Percentiles rank a stretch among this genome's conserved stretches.
Conservation (phyloP, 1,140 invertebrate species). For the Phymastichus coffea region DNA sequence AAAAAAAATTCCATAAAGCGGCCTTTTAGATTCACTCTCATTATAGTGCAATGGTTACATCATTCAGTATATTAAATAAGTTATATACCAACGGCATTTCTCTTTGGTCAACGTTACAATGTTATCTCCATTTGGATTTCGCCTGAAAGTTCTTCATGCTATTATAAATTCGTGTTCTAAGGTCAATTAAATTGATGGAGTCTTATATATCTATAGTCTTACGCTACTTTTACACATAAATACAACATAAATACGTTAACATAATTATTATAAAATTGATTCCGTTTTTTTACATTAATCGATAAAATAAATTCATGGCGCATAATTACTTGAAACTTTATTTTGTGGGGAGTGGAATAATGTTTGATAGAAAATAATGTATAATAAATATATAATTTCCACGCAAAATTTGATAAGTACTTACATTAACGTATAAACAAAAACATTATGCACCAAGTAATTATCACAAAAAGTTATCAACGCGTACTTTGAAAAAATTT, state of each 20-base stretch:
- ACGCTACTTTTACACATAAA: no score
- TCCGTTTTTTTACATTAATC: no score
- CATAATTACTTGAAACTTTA: no score
- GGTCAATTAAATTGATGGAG: no score
- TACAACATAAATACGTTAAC: no score
- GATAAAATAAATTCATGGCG: no score
- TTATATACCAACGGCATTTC: background rate
- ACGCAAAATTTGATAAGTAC: background rate
- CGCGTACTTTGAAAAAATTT: no score
- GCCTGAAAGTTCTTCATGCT: background rate
- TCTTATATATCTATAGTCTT: no score
- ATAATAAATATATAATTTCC: no score
- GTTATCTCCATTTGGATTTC: background rate
- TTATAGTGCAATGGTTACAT: background rate
- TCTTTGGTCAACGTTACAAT: slow-evolving; percentile 19
- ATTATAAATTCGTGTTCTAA: background rate
- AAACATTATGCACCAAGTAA: slow-evolving; percentile 4
- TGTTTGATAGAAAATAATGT: no score
- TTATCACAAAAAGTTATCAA: background rate
- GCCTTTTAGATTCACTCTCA: background rate
- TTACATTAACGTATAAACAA: background rate
- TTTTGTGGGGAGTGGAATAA: no score
- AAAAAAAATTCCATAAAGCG: background rate
- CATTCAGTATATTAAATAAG: slow-evolving; percentile 1
- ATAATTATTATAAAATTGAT: no score